Evolutionary conservation across 2,113 vertebrate species (phyloP).

Genomic region (Spheniscus mendiculus): DNA sequence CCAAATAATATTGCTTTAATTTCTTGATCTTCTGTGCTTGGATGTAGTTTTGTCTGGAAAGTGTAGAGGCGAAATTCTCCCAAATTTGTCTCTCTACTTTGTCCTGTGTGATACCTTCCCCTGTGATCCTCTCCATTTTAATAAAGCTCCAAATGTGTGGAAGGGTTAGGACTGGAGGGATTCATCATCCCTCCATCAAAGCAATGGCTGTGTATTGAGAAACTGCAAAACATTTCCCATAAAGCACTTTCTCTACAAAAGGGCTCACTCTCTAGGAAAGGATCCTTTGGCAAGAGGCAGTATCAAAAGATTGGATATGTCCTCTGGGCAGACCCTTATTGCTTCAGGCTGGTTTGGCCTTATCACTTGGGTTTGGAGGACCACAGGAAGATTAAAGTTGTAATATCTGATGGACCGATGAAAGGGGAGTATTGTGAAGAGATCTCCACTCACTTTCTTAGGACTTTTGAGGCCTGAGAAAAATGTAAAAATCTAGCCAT

Average conservation of each 20-base stretch:
- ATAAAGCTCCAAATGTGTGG: background rate
- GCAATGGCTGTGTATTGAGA: background rate
- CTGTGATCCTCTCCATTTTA: background rate
- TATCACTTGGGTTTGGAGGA: background rate
- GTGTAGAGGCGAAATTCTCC: background rate
- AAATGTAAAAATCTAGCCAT: background rate
- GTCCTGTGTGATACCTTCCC: background rate
- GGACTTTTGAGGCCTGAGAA: background rate
- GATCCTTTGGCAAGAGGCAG: background rate
- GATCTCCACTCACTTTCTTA: background rate
- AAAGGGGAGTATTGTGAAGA: background rate
- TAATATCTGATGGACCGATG: background rate
- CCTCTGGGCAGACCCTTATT: background rate
- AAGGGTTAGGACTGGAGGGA: background rate
- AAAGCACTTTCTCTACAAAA: background rate
- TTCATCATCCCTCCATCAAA: background rate
- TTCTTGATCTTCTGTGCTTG: background rate
- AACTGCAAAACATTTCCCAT: background rate
- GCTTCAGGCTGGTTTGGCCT: background rate
- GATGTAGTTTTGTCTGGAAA: background rate
- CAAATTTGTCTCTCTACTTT: background rate
- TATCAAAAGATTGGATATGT: background rate
- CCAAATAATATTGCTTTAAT: background rate
- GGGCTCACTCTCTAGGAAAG: background rate
- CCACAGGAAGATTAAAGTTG: background rate